Base-by-base conservation (phyloP, 2,113 vertebrate genomes). In the Istiophorus platypterus region DNA sequence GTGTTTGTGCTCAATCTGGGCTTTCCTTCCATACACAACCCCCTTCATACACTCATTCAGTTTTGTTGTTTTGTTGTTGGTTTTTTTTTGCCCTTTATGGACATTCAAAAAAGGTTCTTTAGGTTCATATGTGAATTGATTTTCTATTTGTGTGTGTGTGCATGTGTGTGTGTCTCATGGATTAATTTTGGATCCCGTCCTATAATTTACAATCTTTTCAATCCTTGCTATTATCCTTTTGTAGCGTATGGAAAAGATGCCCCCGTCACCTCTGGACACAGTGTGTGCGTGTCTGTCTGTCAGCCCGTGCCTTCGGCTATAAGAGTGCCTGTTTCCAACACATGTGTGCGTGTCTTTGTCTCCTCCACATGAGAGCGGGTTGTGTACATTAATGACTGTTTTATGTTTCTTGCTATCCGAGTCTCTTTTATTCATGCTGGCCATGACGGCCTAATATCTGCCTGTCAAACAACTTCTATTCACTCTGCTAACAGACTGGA, bases 371-470 rank as follows among this genome's bases (percentile, higher is more conserved):
- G 65, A 86, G 65, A 89, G 75, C 13, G 24, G 34, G 34, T 56
- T 68, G 68, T 78, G 78, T 71, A 84, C 82, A 84, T 87, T 92
- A 94, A 94, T 92, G 89, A 91, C 87, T 92, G 88, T 93, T 91
- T 92, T 91, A 91, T 87, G 78, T 84, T 79, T 84, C 81, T 90
- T 85, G 80, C 90, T 84, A 84, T 78, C 87, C 5, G 75, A 91
- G 82, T 72, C 67, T 89, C 88, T 92, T 93, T 92, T 89, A 91
- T 91, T 85, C 88, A 15, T 1, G 84, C 24, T 76, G 88, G 90
- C 92, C 89, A 69, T 93, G 93, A 92, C 88, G 90, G 91, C 87
- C 89, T 94, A 92, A 92, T 92, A 91, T 93, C 90, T 83, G 89
- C 91, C 92, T 94, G 92, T 93, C 92, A 94, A 85, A 92, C 87